A percentile compares a stretch with the other conserved stretches of the same genome.
Conservation (phyloP, 2,113 vertebrate genomes). For the Galbula dea region DNA sequence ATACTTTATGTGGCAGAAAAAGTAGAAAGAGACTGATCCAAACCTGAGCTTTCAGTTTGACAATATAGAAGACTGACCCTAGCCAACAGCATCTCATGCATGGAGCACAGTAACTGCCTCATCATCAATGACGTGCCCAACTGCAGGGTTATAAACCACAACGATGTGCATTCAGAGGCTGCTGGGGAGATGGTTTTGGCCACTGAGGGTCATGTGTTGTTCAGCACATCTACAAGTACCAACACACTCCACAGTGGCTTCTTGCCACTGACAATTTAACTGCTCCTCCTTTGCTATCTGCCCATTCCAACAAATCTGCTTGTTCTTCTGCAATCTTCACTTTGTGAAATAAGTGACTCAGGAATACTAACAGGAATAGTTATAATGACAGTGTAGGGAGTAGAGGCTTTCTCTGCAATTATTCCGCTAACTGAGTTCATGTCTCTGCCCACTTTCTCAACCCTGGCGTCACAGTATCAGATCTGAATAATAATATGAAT, state of each 20-base stretch:
- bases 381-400: not conserved
- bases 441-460: not conserved
- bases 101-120: not conserved
- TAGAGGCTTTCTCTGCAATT: not conserved
- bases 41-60: not conserved
- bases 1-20: not conserved
- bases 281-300: not conserved
- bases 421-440: not conserved
- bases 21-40: not conserved
- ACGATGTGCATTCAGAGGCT: not conserved
- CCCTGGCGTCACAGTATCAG: not conserved
- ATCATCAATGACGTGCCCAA: not conserved
- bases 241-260: not conserved
- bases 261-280: not conserved
- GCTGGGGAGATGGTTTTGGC: not conserved
- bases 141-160: not conserved
- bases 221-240: not conserved
- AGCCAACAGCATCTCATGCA: fast-evolving
- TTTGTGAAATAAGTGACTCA: not conserved
- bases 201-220: not conserved
- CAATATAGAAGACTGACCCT: not conserved
- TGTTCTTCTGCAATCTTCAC: not conserved
- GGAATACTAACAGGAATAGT: not conserved
- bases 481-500: not conserved
- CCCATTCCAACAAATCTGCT: not conserved